Percentiles rank a stretch among this genome's conserved stretches.
phyloP scores from a whole-genome alignment of 1,140 invertebrate genomes.

The Plectrocnemia conspersa region DNA sequence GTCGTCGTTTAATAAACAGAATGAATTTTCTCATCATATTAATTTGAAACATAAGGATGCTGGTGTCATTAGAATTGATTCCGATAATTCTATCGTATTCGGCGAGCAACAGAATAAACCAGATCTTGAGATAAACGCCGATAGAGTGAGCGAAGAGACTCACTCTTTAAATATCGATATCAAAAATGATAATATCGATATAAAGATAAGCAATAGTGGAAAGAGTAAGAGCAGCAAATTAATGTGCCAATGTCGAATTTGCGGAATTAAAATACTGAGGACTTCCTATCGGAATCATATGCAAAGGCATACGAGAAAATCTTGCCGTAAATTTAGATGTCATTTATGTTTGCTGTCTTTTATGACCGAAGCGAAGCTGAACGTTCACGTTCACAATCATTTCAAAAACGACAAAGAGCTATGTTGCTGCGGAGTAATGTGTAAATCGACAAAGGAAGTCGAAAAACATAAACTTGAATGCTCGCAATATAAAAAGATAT shows the following conservation, averaged over 20 bases:
- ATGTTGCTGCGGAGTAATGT: conserved; percentile 14
- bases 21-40: conserved; percentile 15
- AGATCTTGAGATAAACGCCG: conserved; percentile 4
- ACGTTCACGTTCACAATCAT: conserved; percentile 15
- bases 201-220: not conserved
- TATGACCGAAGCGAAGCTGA: not conserved
- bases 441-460: not conserved
- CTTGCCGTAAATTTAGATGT: conserved; percentile 2
- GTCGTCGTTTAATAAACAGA: not conserved
- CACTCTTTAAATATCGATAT: conserved; percentile 6
- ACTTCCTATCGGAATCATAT: not conserved
- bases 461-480: conserved; percentile 11
- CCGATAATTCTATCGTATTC: conserved; percentile 6
- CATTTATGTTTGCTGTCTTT: conserved; percentile 10
- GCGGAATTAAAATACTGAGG: not conserved
- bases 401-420: conserved; percentile 15
- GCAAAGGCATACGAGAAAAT: not conserved
- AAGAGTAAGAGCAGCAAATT: conserved; percentile 1
- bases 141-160: conserved; percentile 1
- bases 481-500: not conserved
- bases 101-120: not conserved
- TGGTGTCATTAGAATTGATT: conserved; percentile 5
- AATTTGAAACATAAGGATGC: conserved; percentile 2
- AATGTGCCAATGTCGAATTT: not conserved
- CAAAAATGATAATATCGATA: not conserved